Conservation (phyloP, 2,113 vertebrate genomes). For the Trochalopteron elliotii region DNA sequence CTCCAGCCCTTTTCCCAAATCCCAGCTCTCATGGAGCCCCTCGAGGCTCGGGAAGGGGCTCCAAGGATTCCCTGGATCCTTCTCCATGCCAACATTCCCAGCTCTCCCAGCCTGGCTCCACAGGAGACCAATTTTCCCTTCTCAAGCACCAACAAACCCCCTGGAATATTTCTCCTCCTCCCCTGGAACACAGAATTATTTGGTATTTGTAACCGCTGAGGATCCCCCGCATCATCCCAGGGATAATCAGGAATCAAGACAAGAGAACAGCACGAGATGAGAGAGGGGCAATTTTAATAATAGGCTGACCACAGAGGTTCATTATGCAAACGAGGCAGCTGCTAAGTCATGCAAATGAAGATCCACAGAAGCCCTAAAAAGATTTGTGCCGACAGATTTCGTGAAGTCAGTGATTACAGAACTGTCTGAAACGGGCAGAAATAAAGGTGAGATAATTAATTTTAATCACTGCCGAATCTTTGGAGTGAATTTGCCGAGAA, state of each 20-base stretch:
- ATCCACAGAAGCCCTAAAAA: not conserved
- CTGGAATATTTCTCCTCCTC: not conserved
- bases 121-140: not conserved
- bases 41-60: fast-evolving
- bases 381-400: not conserved
- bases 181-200: not conserved
- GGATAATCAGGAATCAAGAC: not conserved
- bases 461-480: not conserved
- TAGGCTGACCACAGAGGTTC: not conserved
- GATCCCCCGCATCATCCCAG: not conserved
- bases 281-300: not conserved
- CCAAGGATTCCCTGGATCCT: fast-evolving
- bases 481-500: not conserved
- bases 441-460: not conserved
- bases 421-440: not conserved
- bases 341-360: not conserved
- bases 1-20: not conserved
- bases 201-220: not conserved
- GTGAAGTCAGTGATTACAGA: not conserved
- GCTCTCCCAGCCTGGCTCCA: not conserved
- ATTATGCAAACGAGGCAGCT: not conserved
- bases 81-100: not conserved
- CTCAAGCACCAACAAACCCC: not conserved
- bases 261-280: not conserved
- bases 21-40: not conserved